Conservation (phyloP, 2,888 invertebrate genomes). For the Macaria liturata region DNA sequence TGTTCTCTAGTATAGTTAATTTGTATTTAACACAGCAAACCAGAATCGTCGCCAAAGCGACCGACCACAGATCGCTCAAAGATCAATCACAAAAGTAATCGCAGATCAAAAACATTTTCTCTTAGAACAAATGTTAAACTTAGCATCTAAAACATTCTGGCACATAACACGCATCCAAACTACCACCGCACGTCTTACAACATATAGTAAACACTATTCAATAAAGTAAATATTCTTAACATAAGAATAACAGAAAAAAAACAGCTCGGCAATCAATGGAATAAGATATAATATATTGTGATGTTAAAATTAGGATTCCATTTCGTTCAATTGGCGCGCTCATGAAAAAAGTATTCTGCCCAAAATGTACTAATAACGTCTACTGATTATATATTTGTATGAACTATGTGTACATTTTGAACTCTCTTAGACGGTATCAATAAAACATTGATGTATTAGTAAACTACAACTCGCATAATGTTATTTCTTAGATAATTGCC, state of each 20-base stretch:
- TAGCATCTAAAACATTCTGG: slow-evolving; percentile 62
- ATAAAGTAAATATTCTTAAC: slow-evolving; percentile 75
- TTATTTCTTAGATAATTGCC: neutral
- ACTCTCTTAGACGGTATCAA: slow-evolving; percentile 7
- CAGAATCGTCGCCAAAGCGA: neutral
- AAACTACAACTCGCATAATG: neutral
- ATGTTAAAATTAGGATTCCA: slow-evolving; percentile 16
- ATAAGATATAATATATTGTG: slow-evolving; percentile 33
- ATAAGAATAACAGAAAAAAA: slow-evolving; percentile 74
- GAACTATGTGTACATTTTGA: neutral
- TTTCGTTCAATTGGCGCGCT: too few species aligned
- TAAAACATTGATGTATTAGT: neutral
- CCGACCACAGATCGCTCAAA: slow-evolving; percentile 12
- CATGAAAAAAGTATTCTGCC: too few species aligned
- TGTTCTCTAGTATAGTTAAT: too few species aligned
- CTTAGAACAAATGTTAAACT: slow-evolving; percentile 38
- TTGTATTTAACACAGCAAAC: too few species aligned
- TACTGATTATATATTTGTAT: too few species aligned
- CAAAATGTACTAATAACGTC: too few species aligned
- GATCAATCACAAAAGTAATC: slow-evolving; percentile 47
- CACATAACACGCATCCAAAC: slow-evolving; percentile 61
- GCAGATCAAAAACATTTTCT: slow-evolving; percentile 61
- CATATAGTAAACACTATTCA: slow-evolving; percentile 48
- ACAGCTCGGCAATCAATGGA: slow-evolving; percentile 47
- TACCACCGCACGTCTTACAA: slow-evolving; percentile 46